Percentiles rank a stretch among this genome's conserved stretches.
These are phyloP conservation scores for Tragelaphus imberbis DNA, from an alignment of 2,113 vertebrate species.

Conservation along the genomic window DNA sequence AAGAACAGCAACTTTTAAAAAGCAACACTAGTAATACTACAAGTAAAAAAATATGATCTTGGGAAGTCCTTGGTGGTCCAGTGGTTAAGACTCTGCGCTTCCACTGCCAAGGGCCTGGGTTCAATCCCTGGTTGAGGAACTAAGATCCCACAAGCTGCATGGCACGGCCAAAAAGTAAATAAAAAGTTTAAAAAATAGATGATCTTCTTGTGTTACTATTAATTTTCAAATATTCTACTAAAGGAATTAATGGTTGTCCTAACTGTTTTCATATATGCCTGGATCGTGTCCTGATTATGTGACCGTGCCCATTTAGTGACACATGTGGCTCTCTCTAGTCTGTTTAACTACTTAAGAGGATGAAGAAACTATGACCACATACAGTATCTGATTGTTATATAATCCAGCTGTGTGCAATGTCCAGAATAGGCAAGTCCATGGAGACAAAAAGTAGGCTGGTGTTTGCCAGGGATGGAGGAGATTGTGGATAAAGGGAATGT, in stretches of 20 bases:
- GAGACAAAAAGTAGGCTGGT: not conserved
- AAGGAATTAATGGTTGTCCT: not conserved
- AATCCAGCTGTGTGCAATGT: not conserved
- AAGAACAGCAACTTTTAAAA: not conserved
- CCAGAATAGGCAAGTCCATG: not conserved
- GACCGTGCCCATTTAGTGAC: not conserved
- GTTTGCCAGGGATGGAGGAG: not conserved
- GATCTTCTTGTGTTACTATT: not conserved
- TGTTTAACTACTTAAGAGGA: not conserved
- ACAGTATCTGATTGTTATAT: not conserved
- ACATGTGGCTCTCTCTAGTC: not conserved
- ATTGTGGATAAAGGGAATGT: not conserved
- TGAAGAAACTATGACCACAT: not conserved
- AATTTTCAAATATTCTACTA: constrained; percentile 22
- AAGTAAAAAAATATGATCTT: not conserved
- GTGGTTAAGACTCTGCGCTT: not conserved
- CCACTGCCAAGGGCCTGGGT: not conserved
- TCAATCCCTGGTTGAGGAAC: not conserved
- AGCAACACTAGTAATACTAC: not conserved
- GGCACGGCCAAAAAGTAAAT: not conserved
- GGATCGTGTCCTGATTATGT: not conserved
- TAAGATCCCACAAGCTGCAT: not conserved
- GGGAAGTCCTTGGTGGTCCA: not conserved
- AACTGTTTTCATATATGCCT: not conserved
- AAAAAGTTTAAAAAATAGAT: not conserved